A percentile compares a stretch with the other conserved stretches of the same genome.
These are phyloP conservation scores for Drosophila malerkotliana DNA, from an alignment of 1,140 invertebrate genomes.

Conservation along the genomic window DNA sequence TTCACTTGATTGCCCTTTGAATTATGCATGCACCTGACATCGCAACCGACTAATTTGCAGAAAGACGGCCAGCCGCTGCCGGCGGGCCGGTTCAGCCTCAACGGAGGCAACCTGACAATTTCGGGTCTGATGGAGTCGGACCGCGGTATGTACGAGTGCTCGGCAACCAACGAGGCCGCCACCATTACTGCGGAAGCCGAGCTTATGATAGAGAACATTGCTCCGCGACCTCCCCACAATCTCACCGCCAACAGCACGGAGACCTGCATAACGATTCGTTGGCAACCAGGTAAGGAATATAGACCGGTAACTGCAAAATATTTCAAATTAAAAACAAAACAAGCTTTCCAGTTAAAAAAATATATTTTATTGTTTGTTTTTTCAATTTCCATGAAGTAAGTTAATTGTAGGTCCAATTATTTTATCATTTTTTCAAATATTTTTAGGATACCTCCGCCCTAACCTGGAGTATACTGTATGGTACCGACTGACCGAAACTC, in stretches of 20 bases:
- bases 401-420: too few species aligned
- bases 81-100: slow-evolving; percentile 88
- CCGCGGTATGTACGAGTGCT: slow-evolving; percentile 95
- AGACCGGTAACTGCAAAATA: neutral
- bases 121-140: slow-evolving; percentile 92
- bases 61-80: slow-evolving; percentile 91
- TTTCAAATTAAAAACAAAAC: too few species aligned
- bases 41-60: slow-evolving; percentile 81
- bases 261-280: slow-evolving; percentile 91
- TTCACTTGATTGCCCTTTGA: slow-evolving; percentile 73
- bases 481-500: slow-evolving; percentile 89
- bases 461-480: slow-evolving; percentile 93
- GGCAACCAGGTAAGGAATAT: slow-evolving; percentile 88
- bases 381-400: too few species aligned
- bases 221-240: slow-evolving; percentile 96
- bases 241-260: slow-evolving; percentile 91
- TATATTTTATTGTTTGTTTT: too few species aligned
- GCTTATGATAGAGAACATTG: slow-evolving; percentile 93
- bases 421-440: too few species aligned
- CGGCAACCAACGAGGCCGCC: slow-evolving; percentile 96
- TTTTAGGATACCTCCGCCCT: slow-evolving; percentile 90
- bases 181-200: slow-evolving; percentile 94
- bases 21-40: slow-evolving; percentile 50
- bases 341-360: too few species aligned
- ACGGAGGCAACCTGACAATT: slow-evolving; percentile 95